A percentile compares a stretch with the other conserved stretches of the same genome.
Evolutionary conservation across 2,797 vertebrate genomes (phyloP).

Genomic region (Petrocephalus schoutedeni): DNA sequence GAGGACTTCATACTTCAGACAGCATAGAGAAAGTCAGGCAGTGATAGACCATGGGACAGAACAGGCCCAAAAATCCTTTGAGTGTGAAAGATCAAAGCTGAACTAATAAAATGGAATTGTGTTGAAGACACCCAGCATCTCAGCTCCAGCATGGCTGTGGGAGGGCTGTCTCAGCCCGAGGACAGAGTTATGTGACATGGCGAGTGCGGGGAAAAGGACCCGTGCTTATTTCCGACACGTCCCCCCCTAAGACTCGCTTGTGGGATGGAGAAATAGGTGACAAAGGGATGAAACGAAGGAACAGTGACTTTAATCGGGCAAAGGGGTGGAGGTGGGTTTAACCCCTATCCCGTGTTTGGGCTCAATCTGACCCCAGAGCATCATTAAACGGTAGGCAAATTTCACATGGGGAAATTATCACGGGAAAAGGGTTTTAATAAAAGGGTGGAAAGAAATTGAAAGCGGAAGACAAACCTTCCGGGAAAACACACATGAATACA

Average conservation of each 20-base stretch:
- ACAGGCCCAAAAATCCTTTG: background rate
- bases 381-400: no score
- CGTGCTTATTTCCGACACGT: background rate
- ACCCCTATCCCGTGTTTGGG: no score
- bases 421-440: background rate
- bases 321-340: background rate
- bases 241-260: background rate
- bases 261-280: background rate
- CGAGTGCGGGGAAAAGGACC: background rate
- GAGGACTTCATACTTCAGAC: background rate
- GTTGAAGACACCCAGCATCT: constrained; percentile 1
- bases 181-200: background rate
- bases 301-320: background rate
- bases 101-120: constrained; percentile 11
- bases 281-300: background rate
- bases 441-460: background rate
- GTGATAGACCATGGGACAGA: background rate
- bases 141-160: background rate
- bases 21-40: background rate
- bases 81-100: constrained; percentile 15
- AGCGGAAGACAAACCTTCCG: background rate
- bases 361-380: no score
- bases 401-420: no score
- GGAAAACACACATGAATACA: background rate
- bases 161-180: background rate